Percentiles rank a stretch among this genome's conserved stretches.
These are phyloP conservation scores for Dreissena rostriformis DNA, from an alignment of 1,140 invertebrate genomes.

Conservation along the genomic window DNA sequence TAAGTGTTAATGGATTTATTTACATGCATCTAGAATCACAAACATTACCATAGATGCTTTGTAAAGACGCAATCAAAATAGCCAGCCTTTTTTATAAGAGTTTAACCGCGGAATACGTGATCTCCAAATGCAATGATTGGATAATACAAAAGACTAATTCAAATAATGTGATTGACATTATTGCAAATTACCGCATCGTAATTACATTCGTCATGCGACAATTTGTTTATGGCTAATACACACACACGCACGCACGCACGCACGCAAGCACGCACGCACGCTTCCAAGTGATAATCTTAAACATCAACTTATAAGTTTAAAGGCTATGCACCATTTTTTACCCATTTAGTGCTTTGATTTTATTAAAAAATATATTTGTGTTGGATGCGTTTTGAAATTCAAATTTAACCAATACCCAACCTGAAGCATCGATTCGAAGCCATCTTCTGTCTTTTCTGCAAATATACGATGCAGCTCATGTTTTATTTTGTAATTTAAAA, in stretches of 20 bases:
- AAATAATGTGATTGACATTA: not conserved
- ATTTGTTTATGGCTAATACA: not conserved
- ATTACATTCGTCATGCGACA: not conserved
- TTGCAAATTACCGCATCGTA: not conserved
- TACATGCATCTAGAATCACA: too few species aligned
- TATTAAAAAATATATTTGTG: too few species aligned
- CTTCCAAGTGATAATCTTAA: not conserved
- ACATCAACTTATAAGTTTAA: not conserved
- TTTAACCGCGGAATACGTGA: too few species aligned
- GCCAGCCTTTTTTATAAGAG: too few species aligned
- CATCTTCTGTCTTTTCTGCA: slow-evolving; percentile 57
- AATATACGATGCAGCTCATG: not conserved
- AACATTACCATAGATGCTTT: too few species aligned
- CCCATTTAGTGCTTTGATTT: too few species aligned
- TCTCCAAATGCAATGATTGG: too few species aligned
- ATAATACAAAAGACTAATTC: not conserved
- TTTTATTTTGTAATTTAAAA: too few species aligned
- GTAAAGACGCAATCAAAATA: not conserved
- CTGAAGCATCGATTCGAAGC: slow-evolving; percentile 57
- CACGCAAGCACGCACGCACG: too few species aligned
- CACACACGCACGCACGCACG: too few species aligned
- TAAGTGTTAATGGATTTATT: too few species aligned
- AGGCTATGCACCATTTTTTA: not conserved
- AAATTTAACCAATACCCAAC: slow-evolving; percentile 21
- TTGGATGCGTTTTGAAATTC: too few species aligned